phyloP scores from a whole-genome alignment of 2,113 vertebrate genomes.

The Ramphastos sulfuratus region DNA sequence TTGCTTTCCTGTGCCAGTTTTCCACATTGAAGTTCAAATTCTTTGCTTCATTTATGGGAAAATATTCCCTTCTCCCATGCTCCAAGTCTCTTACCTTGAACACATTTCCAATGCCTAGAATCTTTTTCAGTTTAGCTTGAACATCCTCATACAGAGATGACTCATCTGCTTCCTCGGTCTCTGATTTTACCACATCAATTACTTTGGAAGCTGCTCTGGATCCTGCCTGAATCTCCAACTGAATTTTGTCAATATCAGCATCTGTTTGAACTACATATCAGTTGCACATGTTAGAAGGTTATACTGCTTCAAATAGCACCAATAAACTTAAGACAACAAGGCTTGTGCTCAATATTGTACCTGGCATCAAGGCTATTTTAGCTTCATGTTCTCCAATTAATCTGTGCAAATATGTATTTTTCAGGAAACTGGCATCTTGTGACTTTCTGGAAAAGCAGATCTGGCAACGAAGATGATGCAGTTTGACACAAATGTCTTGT shows the following conservation, averaged over 20 bases:
- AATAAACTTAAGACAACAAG: not conserved
- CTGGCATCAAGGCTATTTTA: slow-evolving; percentile 63
- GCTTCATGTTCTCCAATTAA: slow-evolving; percentile 73
- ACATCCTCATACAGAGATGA: slow-evolving; percentile 21
- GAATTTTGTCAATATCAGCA: slow-evolving; percentile 76
- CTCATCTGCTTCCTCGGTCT: slow-evolving; percentile 47
- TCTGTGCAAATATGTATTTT: slow-evolving; percentile 60
- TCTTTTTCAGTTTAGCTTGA: slow-evolving; percentile 77
- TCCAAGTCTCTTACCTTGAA: slow-evolving; percentile 42
- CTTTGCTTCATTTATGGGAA: not conserved
- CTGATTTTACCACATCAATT: slow-evolving; percentile 59
- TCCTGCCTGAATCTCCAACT: slow-evolving; percentile 79
- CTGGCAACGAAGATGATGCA: slow-evolving; percentile 64
- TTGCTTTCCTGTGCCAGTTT: not conserved
- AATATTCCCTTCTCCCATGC: not conserved
- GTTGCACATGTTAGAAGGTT: not conserved
- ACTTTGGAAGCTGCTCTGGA: slow-evolving; percentile 76
- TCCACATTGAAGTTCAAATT: not conserved
- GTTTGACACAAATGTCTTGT: slow-evolving; percentile 51
- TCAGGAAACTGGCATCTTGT: slow-evolving; percentile 69
- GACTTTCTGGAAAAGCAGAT: slow-evolving; percentile 70
- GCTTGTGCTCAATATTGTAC: slow-evolving; percentile 56
- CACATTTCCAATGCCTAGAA: slow-evolving; percentile 62
- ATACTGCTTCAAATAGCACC: not conserved
- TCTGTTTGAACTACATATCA: slow-evolving; percentile 59